Conservation (phyloP, 2,113 vertebrate genomes). For the Myotis lucifugus region DNA sequence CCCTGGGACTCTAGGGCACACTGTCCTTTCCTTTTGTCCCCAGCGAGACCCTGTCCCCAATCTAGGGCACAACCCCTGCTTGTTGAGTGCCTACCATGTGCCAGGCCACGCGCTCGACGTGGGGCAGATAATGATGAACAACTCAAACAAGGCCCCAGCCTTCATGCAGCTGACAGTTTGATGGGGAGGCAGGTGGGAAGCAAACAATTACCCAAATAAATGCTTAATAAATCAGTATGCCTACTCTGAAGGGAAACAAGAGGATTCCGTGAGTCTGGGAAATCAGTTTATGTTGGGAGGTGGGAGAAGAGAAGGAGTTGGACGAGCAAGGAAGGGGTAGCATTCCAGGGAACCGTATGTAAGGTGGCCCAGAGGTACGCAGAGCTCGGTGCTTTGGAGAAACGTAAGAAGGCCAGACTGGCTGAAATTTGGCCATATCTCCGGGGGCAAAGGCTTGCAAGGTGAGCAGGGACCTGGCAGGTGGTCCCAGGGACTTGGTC, state of each 20-base stretch:
- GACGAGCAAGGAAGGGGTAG: background rate
- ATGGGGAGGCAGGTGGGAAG: background rate
- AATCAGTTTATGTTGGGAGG: background rate
- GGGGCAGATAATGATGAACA: background rate
- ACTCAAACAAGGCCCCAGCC: background rate
- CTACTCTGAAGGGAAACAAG: background rate
- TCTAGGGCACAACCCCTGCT: background rate
- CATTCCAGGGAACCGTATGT: background rate
- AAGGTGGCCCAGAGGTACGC: background rate
- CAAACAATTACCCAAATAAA: background rate
- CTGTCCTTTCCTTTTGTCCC: background rate
- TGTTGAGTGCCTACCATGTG: background rate
- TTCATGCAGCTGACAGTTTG: background rate
- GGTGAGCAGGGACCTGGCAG: background rate
- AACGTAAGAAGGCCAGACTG: background rate
- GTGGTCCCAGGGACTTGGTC: background rate
- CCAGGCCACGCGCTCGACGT: background rate
- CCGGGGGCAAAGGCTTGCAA: background rate
- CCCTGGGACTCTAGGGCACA: background rate
- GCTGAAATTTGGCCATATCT: background rate
- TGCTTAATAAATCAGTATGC: background rate
- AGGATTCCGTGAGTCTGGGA: background rate
- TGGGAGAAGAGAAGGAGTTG: background rate
- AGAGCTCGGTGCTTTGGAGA: background rate
- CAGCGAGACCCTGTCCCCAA: background rate